Evolutionary conservation across 30 jellyfish, hydroid and myxozoan genomes (phyloP).

Genomic region (Aurelia sp.): DNA sequence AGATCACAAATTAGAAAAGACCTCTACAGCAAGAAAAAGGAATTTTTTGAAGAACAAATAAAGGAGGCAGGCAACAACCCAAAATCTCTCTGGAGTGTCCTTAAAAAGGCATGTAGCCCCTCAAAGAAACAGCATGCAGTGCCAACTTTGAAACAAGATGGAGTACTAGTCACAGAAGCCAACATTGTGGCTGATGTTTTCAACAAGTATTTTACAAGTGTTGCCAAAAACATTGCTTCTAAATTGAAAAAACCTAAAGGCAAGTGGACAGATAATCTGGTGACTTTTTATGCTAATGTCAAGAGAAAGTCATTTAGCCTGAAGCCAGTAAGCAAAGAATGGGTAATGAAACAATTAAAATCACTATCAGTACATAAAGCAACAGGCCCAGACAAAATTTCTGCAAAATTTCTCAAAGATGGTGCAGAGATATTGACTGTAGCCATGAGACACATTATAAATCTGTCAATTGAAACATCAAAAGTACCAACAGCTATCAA

Average conservation of each 20-base stretch:
- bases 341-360: slow-evolving; percentile 36
- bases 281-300: slow-evolving; percentile 35
- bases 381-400: slow-evolving; percentile 41
- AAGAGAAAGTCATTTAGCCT: slow-evolving; percentile 37
- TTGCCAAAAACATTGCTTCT: slow-evolving; percentile 35
- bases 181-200: slow-evolving; percentile 44
- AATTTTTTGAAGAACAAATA: slow-evolving; percentile 53
- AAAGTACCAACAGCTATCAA: neutral
- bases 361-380: slow-evolving; percentile 42
- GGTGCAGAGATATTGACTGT: slow-evolving; percentile 16
- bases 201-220: slow-evolving; percentile 46
- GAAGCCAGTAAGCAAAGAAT: slow-evolving; percentile 36
- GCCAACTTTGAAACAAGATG: slow-evolving; percentile 47
- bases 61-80: slow-evolving; percentile 44
- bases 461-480: neutral
- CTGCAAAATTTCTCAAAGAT: slow-evolving; percentile 1
- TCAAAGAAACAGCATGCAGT: slow-evolving; percentile 47
- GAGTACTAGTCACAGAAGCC: slow-evolving; percentile 60
- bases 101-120: slow-evolving; percentile 50
- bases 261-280: slow-evolving; percentile 43
- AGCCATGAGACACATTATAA: slow-evolving; percentile 20
- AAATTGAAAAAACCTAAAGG: slow-evolving; percentile 40
- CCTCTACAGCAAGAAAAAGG: slow-evolving; percentile 56
- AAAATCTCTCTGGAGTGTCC: slow-evolving; percentile 53
- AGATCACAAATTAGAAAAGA: slow-evolving; percentile 54